Conservation (phyloP, 2,797 vertebrate genomes). For the Halcyon smyrnensis region DNA sequence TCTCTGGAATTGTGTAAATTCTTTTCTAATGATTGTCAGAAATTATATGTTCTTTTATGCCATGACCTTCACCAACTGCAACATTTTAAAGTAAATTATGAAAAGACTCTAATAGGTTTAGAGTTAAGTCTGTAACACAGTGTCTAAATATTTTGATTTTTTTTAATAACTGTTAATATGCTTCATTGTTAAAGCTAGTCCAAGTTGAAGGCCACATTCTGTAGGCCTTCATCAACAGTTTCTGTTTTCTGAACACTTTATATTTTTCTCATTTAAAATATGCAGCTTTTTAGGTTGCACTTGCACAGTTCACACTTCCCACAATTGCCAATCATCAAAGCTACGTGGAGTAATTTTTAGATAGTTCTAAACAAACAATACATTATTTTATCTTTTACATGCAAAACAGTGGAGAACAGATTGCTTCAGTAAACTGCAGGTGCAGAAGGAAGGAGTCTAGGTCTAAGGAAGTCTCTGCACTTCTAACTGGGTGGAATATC, state of each 20-base stretch:
- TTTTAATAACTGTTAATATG: background rate
- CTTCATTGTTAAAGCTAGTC: conserved; percentile 11
- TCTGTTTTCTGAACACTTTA: conserved; percentile 52
- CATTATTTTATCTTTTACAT: conserved; percentile 36
- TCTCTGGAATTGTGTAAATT: conserved; percentile 13
- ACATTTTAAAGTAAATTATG: conserved; percentile 4
- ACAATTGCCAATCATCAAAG: conserved; percentile 71
- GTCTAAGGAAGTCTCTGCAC: background rate
- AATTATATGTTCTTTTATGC: conserved; percentile 26
- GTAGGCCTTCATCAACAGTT: background rate
- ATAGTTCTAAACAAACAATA: conserved; percentile 57
- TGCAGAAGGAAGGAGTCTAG: background rate
- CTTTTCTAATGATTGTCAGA: conserved; percentile 33
- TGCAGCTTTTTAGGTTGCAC: conserved; percentile 41
- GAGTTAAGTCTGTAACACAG: background rate
- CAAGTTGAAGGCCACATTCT: conserved; percentile 3
- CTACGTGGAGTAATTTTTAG: conserved; percentile 57
- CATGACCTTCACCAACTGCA: background rate
- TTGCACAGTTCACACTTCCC: conserved; percentile 37
- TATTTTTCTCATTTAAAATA: conserved; percentile 15
- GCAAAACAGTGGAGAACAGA: background rate
- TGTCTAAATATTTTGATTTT: conserved; percentile 33
- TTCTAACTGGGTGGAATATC: background rate
- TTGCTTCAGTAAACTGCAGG: background rate
- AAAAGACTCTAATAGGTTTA: background rate